phyloP scores from a whole-genome alignment of 2,113 vertebrate genomes.

The Loxodonta africana region DNA sequence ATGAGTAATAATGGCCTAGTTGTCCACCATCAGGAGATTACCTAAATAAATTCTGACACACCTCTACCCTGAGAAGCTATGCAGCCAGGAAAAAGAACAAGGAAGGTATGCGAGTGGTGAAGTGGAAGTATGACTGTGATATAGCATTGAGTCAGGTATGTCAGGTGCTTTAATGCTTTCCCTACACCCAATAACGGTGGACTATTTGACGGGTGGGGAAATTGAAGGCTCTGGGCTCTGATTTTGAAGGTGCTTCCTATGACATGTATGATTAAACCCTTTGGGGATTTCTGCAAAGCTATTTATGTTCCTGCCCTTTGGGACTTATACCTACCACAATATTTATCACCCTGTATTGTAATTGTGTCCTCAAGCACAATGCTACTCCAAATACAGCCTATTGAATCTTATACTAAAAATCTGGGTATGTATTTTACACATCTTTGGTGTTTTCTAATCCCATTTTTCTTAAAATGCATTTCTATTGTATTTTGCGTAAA shows the following conservation, averaged over 20 bases:
- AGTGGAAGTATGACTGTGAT: background rate
- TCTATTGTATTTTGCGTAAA: background rate
- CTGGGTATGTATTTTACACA: background rate
- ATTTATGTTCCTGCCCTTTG: background rate
- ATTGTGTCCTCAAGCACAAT: background rate
- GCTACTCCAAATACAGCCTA: background rate
- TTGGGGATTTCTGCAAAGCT: background rate
- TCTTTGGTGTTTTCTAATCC: background rate
- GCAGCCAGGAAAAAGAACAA: background rate
- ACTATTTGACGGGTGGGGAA: background rate
- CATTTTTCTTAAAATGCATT: background rate
- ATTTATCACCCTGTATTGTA: background rate
- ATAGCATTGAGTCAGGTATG: background rate
- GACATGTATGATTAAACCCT: background rate
- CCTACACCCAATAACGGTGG: background rate
- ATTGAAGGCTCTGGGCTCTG: background rate
- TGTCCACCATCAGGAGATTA: background rate
- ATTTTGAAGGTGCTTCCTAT: background rate
- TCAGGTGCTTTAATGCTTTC: fast-evolving
- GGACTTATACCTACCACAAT: background rate
- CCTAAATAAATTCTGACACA: background rate
- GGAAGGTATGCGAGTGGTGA: background rate
- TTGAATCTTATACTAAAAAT: background rate
- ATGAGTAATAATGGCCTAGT: background rate
- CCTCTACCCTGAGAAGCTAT: background rate